phyloP scores from a whole-genome alignment of 1,140 invertebrate genomes.

The Drosophila ironensis region DNA sequence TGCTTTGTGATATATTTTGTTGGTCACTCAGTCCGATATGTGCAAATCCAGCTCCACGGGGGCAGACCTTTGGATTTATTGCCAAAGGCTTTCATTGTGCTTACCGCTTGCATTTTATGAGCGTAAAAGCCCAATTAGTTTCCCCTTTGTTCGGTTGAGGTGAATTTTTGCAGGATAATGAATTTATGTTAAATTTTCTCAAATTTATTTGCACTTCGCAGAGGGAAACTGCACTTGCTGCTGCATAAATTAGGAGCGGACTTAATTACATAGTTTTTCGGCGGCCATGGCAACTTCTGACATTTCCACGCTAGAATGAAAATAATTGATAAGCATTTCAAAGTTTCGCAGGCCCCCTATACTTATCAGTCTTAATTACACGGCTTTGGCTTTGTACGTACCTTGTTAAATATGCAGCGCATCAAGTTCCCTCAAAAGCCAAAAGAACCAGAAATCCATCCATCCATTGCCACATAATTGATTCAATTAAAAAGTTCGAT shows the following conservation, averaged over 20 bases:
- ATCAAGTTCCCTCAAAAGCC: slow-evolving; percentile 24
- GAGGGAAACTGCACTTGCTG: not conserved
- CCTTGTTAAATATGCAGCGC: slow-evolving; percentile 35
- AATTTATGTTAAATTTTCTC: too few species aligned
- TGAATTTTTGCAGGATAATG: too few species aligned
- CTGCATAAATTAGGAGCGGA: not conserved
- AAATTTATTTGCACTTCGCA: too few species aligned
- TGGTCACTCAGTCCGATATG: not conserved
- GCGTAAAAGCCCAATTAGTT: not conserved
- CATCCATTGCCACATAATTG: slow-evolving; percentile 20
- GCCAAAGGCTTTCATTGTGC: not conserved
- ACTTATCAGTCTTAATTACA: slow-evolving; percentile 34
- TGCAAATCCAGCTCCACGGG: too few species aligned
- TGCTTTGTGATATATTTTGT: not conserved
- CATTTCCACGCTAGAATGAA: not conserved
- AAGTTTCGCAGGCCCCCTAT: slow-evolving; percentile 7
- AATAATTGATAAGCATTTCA: slow-evolving; percentile 43
- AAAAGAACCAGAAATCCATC: not conserved
- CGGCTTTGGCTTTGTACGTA: too few species aligned
- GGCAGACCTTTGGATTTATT: slow-evolving; percentile 10
- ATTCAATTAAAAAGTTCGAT: slow-evolving; percentile 43
- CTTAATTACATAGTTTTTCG: not conserved
- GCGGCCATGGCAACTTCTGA: slow-evolving; percentile 6
- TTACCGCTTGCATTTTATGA: slow-evolving; percentile 1
- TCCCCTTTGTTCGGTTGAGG: not conserved